Percentiles rank a stretch among this genome's conserved stretches.
phyloP scores from a whole-genome alignment of 1,140 invertebrate species.

The Acromyrmex echinatior region DNA sequence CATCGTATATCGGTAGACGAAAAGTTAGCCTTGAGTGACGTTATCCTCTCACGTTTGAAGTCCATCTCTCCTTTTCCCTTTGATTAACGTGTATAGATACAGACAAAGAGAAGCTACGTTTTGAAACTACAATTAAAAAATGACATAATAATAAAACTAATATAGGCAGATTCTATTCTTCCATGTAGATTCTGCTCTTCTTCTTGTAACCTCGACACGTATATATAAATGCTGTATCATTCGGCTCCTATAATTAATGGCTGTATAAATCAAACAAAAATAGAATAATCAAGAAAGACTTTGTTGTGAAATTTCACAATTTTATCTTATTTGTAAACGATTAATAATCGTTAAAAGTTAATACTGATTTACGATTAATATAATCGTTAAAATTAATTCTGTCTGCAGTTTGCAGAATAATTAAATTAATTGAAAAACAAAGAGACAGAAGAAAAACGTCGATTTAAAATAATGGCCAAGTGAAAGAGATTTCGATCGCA shows the following conservation, averaged over 20 bases:
- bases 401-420: background rate
- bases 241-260: background rate
- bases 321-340: background rate
- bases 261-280: background rate
- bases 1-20: conserved; percentile 11
- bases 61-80: background rate
- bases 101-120: conserved; percentile 5
- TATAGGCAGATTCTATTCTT: background rate
- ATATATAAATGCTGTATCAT: background rate
- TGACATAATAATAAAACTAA: conserved; percentile 51
- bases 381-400: background rate
- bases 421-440: background rate
- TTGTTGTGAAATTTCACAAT: background rate
- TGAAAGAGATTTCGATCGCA: conserved; percentile 9
- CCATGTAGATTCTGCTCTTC: background rate
- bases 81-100: background rate
- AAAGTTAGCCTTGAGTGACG: conserved; percentile 56
- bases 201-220: background rate
- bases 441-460: background rate
- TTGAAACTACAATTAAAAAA: background rate
- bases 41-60: conserved; percentile 34
- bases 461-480: background rate
- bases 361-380: background rate
- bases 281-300: background rate
- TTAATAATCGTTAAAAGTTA: background rate